Evolutionary conservation across 2,113 vertebrate species (phyloP).

Genomic region (Protobothrops mucrosquamatus): DNA sequence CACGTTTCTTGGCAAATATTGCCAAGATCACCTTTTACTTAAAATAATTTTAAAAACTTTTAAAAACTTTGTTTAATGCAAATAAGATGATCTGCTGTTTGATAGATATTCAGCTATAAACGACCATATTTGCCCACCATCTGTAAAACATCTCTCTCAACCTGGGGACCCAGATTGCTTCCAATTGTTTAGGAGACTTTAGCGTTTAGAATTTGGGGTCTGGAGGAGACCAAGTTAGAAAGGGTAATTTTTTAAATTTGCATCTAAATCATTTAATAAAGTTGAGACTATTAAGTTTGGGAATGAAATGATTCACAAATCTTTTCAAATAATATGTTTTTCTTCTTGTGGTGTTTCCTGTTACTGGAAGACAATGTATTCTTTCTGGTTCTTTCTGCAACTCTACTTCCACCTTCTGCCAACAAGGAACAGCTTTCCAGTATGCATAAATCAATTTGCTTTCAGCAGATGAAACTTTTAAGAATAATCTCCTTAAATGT

Average conservation of each 20-base stretch:
- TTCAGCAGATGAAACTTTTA: constrained; percentile 36
- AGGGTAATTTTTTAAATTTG: background rate
- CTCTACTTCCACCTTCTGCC: background rate
- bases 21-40: background rate
- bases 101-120: background rate
- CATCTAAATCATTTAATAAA: background rate
- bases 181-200: background rate
- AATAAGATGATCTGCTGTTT: background rate
- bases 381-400: background rate
- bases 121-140: background rate
- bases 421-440: constrained; percentile 20
- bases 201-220: background rate
- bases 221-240: background rate
- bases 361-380: background rate
- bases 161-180: no score
- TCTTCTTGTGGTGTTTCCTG: constrained; percentile 1
- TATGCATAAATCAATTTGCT: constrained; percentile 42
- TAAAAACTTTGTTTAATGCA: background rate
- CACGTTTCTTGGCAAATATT: background rate
- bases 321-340: constrained; percentile 14
- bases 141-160: background rate
- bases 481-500: constrained; percentile 35
- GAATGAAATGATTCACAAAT: background rate
- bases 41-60: background rate
- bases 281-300: background rate